phyloP scores from a whole-genome alignment of 2,888 invertebrate species.

The Hedya salicella region DNA sequence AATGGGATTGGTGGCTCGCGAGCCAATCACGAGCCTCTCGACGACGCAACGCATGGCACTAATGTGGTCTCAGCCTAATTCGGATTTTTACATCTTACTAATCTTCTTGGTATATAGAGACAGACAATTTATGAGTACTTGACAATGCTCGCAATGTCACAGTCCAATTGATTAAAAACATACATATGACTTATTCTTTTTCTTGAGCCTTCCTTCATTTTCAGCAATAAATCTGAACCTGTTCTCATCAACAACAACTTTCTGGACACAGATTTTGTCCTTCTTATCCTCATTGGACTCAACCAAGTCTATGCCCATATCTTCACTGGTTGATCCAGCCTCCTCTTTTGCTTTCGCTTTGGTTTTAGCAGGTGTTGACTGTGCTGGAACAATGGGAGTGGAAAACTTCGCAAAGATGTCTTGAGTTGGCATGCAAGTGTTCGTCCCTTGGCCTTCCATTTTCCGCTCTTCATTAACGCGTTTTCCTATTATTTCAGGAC shows the following conservation, averaged over 20 bases:
- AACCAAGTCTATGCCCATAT: conserved; percentile 19
- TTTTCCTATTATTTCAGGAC: conserved; percentile 42
- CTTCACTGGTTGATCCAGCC: background rate
- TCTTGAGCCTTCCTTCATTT: background rate
- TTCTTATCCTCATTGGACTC: conserved; percentile 8
- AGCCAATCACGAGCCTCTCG: too few species aligned
- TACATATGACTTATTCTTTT: conserved; percentile 9
- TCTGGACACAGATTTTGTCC: conserved; percentile 13
- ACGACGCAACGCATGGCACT: too few species aligned
- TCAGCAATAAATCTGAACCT: conserved; percentile 19
- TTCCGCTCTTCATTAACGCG: background rate
- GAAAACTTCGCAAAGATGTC: too few species aligned
- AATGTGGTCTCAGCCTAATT: too few species aligned
- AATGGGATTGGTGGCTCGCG: too few species aligned
- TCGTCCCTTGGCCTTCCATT: background rate
- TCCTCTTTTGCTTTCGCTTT: background rate
- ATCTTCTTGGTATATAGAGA: too few species aligned
- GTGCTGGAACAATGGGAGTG: too few species aligned
- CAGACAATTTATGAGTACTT: too few species aligned
- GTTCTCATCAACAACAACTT: conserved; percentile 24
- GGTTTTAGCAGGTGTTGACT: too few species aligned
- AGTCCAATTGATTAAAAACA: background rate
- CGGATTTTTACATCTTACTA: too few species aligned
- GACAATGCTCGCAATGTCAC: too few species aligned
- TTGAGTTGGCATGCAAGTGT: background rate